Conservation (phyloP, 2,888 invertebrate species). For the Caenorhabditis japonica region DNA sequence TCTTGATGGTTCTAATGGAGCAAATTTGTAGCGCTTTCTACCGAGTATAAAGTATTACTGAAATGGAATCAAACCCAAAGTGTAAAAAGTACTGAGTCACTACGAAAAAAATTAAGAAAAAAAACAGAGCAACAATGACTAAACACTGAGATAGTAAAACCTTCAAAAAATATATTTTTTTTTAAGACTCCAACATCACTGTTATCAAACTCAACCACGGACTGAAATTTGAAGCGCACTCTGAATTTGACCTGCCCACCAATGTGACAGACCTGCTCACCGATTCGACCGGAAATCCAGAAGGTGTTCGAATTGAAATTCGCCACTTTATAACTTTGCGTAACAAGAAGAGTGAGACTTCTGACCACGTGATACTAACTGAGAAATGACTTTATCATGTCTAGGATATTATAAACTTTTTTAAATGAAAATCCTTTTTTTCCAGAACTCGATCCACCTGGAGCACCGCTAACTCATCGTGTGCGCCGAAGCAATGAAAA, state of each 20-base stretch:
- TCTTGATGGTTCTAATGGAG: too few relatives aligned
- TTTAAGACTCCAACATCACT: slow-evolving; percentile 48
- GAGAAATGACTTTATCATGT: neutral
- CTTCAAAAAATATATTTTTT: too few relatives aligned
- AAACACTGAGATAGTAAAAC: too few relatives aligned
- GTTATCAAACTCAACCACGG: slow-evolving; percentile 43
- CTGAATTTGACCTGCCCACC: slow-evolving; percentile 27
- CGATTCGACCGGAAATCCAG: slow-evolving; percentile 16
- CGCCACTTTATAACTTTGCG: slow-evolving; percentile 35
- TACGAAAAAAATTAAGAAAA: too few relatives aligned
- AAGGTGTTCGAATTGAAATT: slow-evolving; percentile 45
- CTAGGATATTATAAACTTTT: neutral
- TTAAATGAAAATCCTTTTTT: neutral
- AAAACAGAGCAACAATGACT: too few relatives aligned
- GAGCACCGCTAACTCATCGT: slow-evolving; percentile 1
- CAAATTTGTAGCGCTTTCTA: too few relatives aligned
- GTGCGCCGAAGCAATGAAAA: slow-evolving; percentile 11
- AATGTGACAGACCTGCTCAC: slow-evolving; percentile 27
- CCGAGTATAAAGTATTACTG: too few relatives aligned
- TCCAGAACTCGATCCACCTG: slow-evolving; percentile 6
- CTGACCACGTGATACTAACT: slow-evolving; percentile 4
- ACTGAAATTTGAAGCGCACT: slow-evolving; percentile 39
- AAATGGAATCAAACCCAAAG: neutral
- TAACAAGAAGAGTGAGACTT: slow-evolving; percentile 22
- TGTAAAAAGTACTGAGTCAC: neutral